These are phyloP conservation scores for Papilio glaucus DNA, from an alignment of 1,140 invertebrate species.

Conservation along the genomic window DNA sequence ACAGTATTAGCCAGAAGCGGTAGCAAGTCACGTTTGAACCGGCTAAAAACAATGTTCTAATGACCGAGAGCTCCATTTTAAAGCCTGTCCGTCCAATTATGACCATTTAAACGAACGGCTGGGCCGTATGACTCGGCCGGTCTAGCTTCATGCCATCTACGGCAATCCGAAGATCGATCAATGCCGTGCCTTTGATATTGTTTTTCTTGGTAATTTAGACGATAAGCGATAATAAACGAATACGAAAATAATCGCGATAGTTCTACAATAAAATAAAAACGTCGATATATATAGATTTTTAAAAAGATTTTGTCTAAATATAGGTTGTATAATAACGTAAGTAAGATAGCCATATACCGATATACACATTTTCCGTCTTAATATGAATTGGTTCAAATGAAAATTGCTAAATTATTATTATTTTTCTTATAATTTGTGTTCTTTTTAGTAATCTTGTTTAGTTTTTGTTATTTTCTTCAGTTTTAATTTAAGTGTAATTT, in stretches of 20 bases:
- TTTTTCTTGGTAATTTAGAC: conserved; percentile 71
- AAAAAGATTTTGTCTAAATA: too few species aligned
- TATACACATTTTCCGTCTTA: too few species aligned
- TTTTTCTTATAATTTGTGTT: too few species aligned
- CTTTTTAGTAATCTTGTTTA: too few species aligned
- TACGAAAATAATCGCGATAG: conserved; percentile 40
- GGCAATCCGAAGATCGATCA: conserved; percentile 73
- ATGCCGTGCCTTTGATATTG: conserved; percentile 69
- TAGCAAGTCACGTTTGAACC: conserved; percentile 52
- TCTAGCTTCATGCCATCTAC: conserved; percentile 73
- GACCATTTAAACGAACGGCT: conserved; percentile 74
- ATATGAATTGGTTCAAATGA: too few species aligned
- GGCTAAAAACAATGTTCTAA: conserved; percentile 61
- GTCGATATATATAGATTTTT: too few species aligned
- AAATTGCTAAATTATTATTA: too few species aligned
- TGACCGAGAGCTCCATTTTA: conserved; percentile 68
- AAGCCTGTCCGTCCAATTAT: conserved; percentile 73
- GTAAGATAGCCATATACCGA: too few species aligned
- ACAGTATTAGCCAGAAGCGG: too few species aligned
- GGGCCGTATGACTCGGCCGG: conserved; percentile 62
- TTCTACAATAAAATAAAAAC: neutral
- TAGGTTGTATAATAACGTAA: too few species aligned
- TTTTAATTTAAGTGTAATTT: too few species aligned
- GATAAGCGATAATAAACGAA: conserved; percentile 57
- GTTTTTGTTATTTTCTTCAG: too few species aligned